phyloP scores from a whole-genome alignment of 2,797 vertebrate species.

The Alosa sapidissima region DNA sequence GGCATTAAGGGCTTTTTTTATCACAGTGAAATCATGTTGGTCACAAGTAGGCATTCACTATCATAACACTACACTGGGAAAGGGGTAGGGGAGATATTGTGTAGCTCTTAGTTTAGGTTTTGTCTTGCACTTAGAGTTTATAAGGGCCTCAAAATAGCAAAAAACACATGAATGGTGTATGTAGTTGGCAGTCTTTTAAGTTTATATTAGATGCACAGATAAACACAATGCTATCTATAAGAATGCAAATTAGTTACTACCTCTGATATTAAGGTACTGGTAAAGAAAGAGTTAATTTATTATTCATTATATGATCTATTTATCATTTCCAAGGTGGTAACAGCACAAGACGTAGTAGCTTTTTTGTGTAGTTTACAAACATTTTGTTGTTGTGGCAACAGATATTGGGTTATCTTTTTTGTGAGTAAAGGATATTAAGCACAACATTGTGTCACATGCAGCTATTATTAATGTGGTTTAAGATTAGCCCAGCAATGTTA shows the following conservation, averaged over 20 bases:
- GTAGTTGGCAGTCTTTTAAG: not conserved
- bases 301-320: not conserved
- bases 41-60: not conserved
- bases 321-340: not conserved
- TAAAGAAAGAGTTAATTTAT: not conserved
- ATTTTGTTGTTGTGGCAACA: not conserved
- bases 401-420: not conserved
- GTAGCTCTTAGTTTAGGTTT: not conserved
- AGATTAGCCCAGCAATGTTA: not conserved
- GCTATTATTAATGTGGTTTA: not conserved
- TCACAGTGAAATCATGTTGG: not conserved
- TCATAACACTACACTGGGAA: not conserved
- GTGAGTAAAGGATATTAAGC: not conserved
- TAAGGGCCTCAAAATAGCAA: not conserved
- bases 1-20: not conserved
- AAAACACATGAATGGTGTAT: not conserved
- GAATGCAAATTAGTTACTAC: not conserved
- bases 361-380: not conserved
- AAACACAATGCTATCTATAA: not conserved
- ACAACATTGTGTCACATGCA: not conserved
- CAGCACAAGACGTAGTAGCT: not conserved
- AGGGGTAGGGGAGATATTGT: not conserved
- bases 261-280: not conserved
- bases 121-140: not conserved
- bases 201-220: not conserved